A percentile compares a stretch with the other conserved stretches of the same genome.
Conservation (phyloP, 2,797 vertebrate genomes). For the Ibycter americanus region DNA sequence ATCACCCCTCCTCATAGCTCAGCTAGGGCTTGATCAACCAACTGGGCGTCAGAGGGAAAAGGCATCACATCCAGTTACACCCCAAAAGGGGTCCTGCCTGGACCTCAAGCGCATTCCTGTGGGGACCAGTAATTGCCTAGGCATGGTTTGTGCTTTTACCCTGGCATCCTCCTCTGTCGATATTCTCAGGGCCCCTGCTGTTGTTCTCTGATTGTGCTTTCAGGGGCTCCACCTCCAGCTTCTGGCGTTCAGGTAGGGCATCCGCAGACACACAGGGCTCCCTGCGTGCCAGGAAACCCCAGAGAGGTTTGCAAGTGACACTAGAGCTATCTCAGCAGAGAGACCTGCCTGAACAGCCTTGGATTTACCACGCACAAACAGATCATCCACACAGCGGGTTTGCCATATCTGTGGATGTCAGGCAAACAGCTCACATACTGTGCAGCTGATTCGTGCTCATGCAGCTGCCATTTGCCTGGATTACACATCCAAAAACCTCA, state of each 20-base stretch:
- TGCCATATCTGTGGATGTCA: neutral
- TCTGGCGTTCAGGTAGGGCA: neutral
- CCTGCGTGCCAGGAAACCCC: neutral
- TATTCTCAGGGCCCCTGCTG: neutral
- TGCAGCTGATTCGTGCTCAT: neutral
- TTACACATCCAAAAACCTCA: neutral
- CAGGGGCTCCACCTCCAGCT: neutral
- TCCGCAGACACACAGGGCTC: accelerated
- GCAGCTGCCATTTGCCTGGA: neutral
- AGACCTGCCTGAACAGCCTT: neutral
- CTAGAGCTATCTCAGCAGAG: neutral
- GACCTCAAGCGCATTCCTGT: neutral
- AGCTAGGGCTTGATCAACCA: neutral
- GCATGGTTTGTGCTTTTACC: neutral
- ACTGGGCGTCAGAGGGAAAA: neutral
- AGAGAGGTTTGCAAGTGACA: neutral
- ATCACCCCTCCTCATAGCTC: neutral
- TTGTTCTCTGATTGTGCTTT: neutral
- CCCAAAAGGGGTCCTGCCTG: neutral
- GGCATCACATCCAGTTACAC: neutral
- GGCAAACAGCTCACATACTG: neutral
- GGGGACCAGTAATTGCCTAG: neutral
- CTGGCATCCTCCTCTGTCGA: neutral
- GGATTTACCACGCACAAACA: neutral
- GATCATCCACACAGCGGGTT: neutral